A percentile compares a stretch with the other conserved stretches of the same genome.
Evolutionary conservation across 2,888 invertebrate species (phyloP).

Genomic region (Trissolcus japonicus): DNA sequence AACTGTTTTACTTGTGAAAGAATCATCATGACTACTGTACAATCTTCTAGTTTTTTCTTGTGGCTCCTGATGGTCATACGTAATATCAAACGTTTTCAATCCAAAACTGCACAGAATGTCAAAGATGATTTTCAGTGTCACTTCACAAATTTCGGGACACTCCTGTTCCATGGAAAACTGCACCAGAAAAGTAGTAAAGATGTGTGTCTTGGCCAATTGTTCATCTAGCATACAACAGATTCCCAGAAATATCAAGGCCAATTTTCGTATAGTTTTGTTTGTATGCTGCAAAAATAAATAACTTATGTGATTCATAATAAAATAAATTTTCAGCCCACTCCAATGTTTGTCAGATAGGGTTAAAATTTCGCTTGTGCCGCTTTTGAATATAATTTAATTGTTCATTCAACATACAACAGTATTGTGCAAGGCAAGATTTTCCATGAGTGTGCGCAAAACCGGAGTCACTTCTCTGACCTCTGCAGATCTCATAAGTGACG

Average conservation of each 20-base stretch:
- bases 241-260: slow-evolving; percentile 84
- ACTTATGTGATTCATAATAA: background rate
- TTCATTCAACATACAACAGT: slow-evolving; percentile 66
- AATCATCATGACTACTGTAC: slow-evolving; percentile 63
- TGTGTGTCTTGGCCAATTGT: slow-evolving; percentile 82
- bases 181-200: slow-evolving; percentile 81
- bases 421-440: slow-evolving; percentile 75
- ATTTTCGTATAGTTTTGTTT: slow-evolving; percentile 80
- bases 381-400: slow-evolving; percentile 4
- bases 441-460: slow-evolving; percentile 78
- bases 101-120: slow-evolving; percentile 85
- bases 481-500: slow-evolving; percentile 79
- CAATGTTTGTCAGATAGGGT: too few species aligned
- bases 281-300: slow-evolving; percentile 68
- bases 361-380: too few species aligned
- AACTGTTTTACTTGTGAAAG: slow-evolving; percentile 46
- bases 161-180: slow-evolving; percentile 80
- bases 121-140: slow-evolving; percentile 82
- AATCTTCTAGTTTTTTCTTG: slow-evolving; percentile 57
- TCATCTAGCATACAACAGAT: slow-evolving; percentile 85
- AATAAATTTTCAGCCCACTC: too few species aligned
- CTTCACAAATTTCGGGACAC: slow-evolving; percentile 79
- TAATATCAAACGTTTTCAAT: slow-evolving; percentile 79
- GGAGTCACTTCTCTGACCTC: slow-evolving; percentile 80
- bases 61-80: slow-evolving; percentile 73